Evolutionary conservation across 2,797 vertebrate genomes (phyloP).

Genomic region (Buceros bicornis): DNA sequence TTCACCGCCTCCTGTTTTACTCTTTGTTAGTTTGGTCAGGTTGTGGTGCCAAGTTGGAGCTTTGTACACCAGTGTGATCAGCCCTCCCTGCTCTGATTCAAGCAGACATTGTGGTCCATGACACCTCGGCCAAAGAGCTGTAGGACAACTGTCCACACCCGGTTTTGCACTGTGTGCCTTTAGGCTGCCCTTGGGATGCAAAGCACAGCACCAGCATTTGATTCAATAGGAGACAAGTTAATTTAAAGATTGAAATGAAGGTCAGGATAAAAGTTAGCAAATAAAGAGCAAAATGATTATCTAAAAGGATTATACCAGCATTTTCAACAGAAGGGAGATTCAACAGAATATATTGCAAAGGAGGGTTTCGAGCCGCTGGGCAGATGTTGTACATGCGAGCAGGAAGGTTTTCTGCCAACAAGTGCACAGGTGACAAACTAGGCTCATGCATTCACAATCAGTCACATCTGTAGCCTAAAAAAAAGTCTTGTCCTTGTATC

Average conservation of each 20-base stretch:
- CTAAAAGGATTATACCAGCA: background rate
- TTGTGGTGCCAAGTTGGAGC: background rate
- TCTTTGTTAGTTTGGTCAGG: background rate
- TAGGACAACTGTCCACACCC: background rate
- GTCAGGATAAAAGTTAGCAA: background rate
- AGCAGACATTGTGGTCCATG: background rate
- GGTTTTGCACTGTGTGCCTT: rapidly evolving
- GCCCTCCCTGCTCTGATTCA: background rate
- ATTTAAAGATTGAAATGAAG: background rate
- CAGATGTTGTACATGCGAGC: background rate
- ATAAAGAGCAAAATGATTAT: background rate
- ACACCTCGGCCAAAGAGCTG: background rate
- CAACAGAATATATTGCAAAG: background rate
- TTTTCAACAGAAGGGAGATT: background rate
- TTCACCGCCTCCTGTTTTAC: background rate
- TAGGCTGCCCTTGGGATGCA: background rate
- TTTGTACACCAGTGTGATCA: background rate
- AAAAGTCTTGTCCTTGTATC: background rate
- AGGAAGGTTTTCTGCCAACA: background rate
- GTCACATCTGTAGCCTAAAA: background rate
- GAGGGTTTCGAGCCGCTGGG: background rate
- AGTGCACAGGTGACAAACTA: background rate
- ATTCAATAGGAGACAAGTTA: background rate
- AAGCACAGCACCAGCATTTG: background rate
- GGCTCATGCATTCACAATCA: background rate